Percentiles rank a stretch among this genome's conserved stretches.
Conservation (phyloP, 2,888 invertebrate species). For the Cordylochernes scorpioides region DNA sequence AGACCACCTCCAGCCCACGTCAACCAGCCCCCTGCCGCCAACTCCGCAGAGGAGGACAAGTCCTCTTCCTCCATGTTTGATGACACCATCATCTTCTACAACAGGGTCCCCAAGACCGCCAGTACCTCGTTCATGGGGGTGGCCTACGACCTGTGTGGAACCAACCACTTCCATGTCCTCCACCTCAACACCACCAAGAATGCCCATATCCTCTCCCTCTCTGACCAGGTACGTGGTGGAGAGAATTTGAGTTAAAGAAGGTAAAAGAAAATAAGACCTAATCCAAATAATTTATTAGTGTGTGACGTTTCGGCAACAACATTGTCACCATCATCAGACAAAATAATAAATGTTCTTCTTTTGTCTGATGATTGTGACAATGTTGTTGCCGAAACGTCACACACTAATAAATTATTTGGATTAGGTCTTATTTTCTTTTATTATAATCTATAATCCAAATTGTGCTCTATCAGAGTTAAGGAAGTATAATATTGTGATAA, state of each 20-base stretch:
- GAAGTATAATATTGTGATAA: too few relatives aligned
- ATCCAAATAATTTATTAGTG: neutral
- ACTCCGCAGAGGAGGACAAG: too few relatives aligned
- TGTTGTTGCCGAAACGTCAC: too few relatives aligned
- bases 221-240: conserved; percentile 42
- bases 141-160: conserved; percentile 55
- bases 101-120: conserved; percentile 86
- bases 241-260: neutral
- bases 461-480: too few relatives aligned
- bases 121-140: conserved; percentile 84
- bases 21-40: too few relatives aligned
- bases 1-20: too few relatives aligned
- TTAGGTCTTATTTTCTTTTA: too few relatives aligned
- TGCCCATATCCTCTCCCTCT: conserved; percentile 70
- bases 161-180: conserved; percentile 46
- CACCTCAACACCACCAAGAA: conserved; percentile 91
- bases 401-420: too few relatives aligned
- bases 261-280: neutral
- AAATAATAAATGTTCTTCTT: neutral
- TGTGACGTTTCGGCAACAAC: neutral
- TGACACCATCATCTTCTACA: conserved; percentile 48
- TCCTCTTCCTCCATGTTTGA: too few relatives aligned
- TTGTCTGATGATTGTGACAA: too few relatives aligned
- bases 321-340: neutral
- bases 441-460: too few relatives aligned